phyloP scores from a whole-genome alignment of 2,888 invertebrate genomes.

The Rhorus exstirpatorius region DNA sequence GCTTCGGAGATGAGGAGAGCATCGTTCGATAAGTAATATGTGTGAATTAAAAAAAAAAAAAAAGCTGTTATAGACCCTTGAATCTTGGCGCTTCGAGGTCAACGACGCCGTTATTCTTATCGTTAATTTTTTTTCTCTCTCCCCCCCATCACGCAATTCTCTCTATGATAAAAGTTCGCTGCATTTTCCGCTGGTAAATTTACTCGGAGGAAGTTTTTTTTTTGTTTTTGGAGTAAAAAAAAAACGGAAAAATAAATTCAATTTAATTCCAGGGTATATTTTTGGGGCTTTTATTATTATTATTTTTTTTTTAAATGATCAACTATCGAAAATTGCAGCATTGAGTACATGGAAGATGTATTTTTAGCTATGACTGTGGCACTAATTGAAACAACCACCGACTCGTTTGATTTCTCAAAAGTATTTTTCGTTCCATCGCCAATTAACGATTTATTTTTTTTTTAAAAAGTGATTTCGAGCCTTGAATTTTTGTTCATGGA shows the following conservation, averaged over 20 bases:
- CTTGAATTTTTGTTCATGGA: no score
- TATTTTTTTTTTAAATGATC: neutral
- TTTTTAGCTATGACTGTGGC: slow-evolving; percentile 32
- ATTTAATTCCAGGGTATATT: neutral
- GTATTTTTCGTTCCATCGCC: slow-evolving; percentile 5
- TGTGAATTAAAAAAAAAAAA: no score
- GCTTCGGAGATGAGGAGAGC: slow-evolving; percentile 78
- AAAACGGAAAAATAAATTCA: neutral
- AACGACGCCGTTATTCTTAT: slow-evolving; percentile 28
- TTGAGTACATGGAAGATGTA: neutral
- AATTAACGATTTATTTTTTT: neutral
- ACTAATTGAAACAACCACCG: slow-evolving; percentile 64
- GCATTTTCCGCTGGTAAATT: neutral
- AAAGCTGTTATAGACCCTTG: slow-evolving; percentile 32
- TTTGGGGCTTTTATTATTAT: neutral
- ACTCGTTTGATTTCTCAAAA: neutral
- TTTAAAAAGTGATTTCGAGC: no score
- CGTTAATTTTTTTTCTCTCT: slow-evolving; percentile 1
- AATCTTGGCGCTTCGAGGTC: slow-evolving; percentile 16
- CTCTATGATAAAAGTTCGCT: neutral
- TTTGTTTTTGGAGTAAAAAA: neutral
- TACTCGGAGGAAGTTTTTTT: neutral
- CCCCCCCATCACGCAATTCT: neutral
- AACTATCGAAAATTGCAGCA: neutral
- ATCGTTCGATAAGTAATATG: slow-evolving; percentile 80